Evolutionary conservation across 2,888 invertebrate genomes (phyloP).

Genomic region (Xanthia icteritia): DNA sequence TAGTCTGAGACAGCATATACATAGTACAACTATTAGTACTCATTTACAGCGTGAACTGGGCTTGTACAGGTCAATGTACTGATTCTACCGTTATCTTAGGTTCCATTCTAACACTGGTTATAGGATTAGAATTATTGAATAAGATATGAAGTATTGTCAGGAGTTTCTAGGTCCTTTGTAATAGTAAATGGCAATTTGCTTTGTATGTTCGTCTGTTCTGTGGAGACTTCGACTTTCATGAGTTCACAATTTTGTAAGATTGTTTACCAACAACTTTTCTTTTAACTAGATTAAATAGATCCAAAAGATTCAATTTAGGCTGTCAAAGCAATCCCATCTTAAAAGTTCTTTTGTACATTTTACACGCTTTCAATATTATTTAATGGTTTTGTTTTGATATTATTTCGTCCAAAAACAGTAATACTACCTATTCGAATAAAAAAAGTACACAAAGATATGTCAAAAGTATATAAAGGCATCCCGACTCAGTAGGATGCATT

Average conservation of each 20-base stretch:
- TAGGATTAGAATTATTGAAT: slow-evolving; percentile 51
- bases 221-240: slow-evolving; percentile 1
- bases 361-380: background rate
- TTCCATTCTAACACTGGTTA: slow-evolving; percentile 71
- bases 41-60: slow-evolving; percentile 79
- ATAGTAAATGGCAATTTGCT: slow-evolving; percentile 10
- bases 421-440: no score
- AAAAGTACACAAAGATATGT: no score
- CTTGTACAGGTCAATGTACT: slow-evolving; percentile 76
- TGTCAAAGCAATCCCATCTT: background rate
- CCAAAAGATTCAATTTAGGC: background rate
- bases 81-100: slow-evolving; percentile 80
- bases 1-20: slow-evolving; percentile 68
- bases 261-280: background rate
- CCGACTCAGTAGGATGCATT: background rate
- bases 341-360: background rate
- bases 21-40: slow-evolving; percentile 81
- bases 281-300: background rate
- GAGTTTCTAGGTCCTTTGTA: slow-evolving; percentile 27
- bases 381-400: no score
- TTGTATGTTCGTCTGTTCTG: slow-evolving; percentile 19
- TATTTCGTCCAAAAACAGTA: no score
- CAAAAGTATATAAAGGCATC: no score
- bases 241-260: background rate
- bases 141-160: slow-evolving; percentile 45